Base-by-base conservation (phyloP, 2,113 vertebrate species). In the Oceanites oceanicus region DNA sequence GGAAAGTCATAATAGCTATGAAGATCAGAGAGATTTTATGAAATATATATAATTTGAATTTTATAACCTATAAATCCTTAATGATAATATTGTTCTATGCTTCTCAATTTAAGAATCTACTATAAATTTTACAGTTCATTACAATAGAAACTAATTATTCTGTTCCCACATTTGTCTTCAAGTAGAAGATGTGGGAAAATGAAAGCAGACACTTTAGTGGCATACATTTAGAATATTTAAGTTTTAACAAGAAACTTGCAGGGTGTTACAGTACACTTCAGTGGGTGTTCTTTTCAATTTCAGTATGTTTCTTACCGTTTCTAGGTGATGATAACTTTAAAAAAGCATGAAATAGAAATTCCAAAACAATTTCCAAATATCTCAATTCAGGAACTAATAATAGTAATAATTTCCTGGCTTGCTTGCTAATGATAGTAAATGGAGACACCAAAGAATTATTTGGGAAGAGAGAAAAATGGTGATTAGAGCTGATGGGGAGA, bases 61-160 rank as follows among this genome's bases (percentile, higher is more conserved):
- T 94, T 94, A 95, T 78, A 95, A 91, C 70, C 70, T 94, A 96
- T 94, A 94, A 95, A 96, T 96, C 92, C 92, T 94, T 92, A 96
- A 95, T 92, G 92, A 96, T 94, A 84, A 96, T 96, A 96, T 96
- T 96, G 94, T 95, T 95, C 95, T 89, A 53, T 91, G 91, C 56
- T 85, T 78, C 90, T 94, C 76, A 94, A 45, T 96, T 92, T 87
- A 90, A 97, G 92, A 95, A 94, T 92, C 56, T 84, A 40, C 96
- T 84, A 78, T 89, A 88, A 91, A 87, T 94, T 96, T 94, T 92
- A 66, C 91, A 76, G 86, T 96, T 96, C 76, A 58, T 96, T 96
- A 75, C 86, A 91, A 96, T 62, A 91, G 86, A 95, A 94, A 89
- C 90, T 95, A 96, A 97, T 97, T 97, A 92, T 80, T 91, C 94